Conservation (phyloP, 2,113 vertebrate genomes). For the Chaetops frenatus region DNA sequence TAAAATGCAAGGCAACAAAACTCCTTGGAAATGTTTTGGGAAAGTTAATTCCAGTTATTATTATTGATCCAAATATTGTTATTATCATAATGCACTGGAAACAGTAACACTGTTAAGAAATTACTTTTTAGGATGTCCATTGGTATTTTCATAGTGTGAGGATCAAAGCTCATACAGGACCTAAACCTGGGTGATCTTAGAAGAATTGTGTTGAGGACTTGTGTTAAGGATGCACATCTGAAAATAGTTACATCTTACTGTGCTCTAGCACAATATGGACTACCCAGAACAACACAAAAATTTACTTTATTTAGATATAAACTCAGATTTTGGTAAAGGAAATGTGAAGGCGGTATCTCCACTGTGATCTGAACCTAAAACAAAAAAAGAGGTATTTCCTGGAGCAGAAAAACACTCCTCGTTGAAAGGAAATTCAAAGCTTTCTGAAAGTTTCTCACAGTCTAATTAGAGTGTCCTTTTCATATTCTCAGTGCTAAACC, state of each 20-base stretch:
- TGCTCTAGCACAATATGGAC: background rate
- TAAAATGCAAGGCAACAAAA: background rate
- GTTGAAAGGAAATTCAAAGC: background rate
- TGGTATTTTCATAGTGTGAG: background rate
- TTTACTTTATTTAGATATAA: background rate
- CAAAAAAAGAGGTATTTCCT: background rate
- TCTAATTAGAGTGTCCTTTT: background rate
- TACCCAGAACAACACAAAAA: fast-evolving
- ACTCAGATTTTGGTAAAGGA: background rate
- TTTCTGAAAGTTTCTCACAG: background rate
- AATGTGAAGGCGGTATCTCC: background rate
- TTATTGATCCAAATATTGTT: background rate
- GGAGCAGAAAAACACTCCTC: background rate
- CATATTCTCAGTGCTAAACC: background rate
- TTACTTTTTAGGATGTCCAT: background rate
- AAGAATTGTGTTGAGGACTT: background rate
- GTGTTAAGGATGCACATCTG: background rate
- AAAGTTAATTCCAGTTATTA: background rate
- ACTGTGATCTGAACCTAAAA: background rate
- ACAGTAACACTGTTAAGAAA: background rate
- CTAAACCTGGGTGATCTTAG: background rate
- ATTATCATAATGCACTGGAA: background rate
- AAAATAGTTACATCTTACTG: background rate
- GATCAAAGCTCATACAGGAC: background rate
- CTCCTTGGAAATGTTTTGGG: background rate